Base-by-base conservation (phyloP, 2,797 vertebrate genomes). In the Kryptolebias ocellatus region DNA sequence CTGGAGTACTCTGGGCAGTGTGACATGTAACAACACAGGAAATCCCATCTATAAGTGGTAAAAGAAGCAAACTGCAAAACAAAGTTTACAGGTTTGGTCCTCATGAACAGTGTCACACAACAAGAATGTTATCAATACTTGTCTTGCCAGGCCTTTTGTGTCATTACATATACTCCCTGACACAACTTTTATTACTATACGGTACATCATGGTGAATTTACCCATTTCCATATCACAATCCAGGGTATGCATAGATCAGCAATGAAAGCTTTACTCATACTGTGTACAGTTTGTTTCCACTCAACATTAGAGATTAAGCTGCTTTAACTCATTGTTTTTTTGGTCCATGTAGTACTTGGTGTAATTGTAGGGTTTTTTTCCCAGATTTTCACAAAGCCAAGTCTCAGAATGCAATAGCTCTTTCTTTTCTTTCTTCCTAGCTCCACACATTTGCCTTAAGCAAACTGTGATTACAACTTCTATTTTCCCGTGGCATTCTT, bases 381-480 rank as follows among this genome's bases (percentile, higher is more conserved):
- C 81, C 72, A 76, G 34, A 70, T 73, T 74, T 70, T 73, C 62
- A 82, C 66, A 87, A 65, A 75, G 66, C 80, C 67, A 80, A 76
- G 70, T 83, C 71, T 80, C 53, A 57, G 37, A 45, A 65, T 52
- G 47, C 70, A 87, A 79, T 78, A 74, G 59, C 52, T 44, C 27
- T 55, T 72, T 78, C 70, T 55, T 70, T 47, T 78, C 76, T 74
- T 61, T 59, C 74, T 75, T 44, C 57, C 63, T 44, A 76, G 62
- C 80, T 66, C 65, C 64, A 59, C 82, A 67, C 78, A 83, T 88
- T 88, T 89, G 88, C 85, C 86, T 79, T 74, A 89, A 89, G 89
- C 90, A 81, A 75, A 67, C 70, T 83, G 82, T 86, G 85, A 90
- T 91, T 89, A 83, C 71, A 83, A 81, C 84, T 86, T 85, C 71